Percentiles rank a stretch among this genome's conserved stretches.
Conservation (phyloP, 2,888 invertebrate species). For the Synanthedon myopaeformis region DNA sequence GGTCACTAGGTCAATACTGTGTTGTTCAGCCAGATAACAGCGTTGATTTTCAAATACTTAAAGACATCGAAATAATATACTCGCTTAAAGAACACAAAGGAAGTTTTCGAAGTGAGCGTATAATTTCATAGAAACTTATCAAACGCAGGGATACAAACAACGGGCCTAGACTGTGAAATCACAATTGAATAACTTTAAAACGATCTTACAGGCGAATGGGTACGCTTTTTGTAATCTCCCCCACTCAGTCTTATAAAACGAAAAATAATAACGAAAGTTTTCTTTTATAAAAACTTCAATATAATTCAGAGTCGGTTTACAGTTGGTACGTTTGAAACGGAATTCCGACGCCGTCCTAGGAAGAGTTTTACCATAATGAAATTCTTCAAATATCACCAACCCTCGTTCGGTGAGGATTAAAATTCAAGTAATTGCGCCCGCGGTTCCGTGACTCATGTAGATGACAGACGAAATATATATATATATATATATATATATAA, state of each 20-base stretch:
- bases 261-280: slow-evolving; percentile 43
- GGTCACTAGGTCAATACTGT: no score
- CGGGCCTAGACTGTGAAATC: background rate
- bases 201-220: background rate
- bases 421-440: slow-evolving; percentile 50
- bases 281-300: slow-evolving; percentile 45
- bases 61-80: no score
- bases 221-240: slow-evolving; percentile 10
- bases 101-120: no score
- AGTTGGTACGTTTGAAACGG: slow-evolving; percentile 41
- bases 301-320: slow-evolving; percentile 38
- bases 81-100: no score
- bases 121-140: no score
- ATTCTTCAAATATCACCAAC: slow-evolving; percentile 58
- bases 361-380: slow-evolving; percentile 60
- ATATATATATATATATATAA: no score
- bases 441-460: slow-evolving; percentile 12
- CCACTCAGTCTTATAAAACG: slow-evolving; percentile 26
- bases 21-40: no score
- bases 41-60: no score
- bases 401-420: slow-evolving; percentile 40
- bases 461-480: slow-evolving; percentile 2
- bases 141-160: no score
- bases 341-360: slow-evolving; percentile 44
- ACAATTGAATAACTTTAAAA: slow-evolving; percentile 3